These are phyloP conservation scores for Sarcophaga rosellei DNA, from an alignment of 2,888 invertebrate genomes.

Conservation along the genomic window DNA sequence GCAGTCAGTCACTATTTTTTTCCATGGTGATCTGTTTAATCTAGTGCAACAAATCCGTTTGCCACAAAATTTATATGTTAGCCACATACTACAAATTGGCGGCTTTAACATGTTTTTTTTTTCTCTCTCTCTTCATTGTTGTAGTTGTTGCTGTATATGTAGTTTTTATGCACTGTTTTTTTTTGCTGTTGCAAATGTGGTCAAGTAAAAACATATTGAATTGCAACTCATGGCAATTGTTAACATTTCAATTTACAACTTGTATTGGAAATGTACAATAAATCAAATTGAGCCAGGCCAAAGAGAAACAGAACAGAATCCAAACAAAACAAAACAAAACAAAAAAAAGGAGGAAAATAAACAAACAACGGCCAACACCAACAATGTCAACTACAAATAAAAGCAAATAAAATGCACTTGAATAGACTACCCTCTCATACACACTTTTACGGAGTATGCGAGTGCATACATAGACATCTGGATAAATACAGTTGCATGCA, in stretches of 20 bases:
- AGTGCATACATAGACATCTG: constrained; percentile 11
- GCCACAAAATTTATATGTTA: constrained; percentile 64
- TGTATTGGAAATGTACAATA: constrained; percentile 65
- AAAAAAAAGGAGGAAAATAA: neutral
- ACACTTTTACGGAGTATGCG: neutral
- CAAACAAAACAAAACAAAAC: constrained; percentile 11
- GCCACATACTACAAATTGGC: constrained; percentile 67
- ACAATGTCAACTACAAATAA: constrained; percentile 44
- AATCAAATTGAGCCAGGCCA: constrained; percentile 54
- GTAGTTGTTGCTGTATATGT: neutral
- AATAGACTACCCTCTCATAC: neutral
- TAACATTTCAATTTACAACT: constrained; percentile 69
- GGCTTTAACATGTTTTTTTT: constrained; percentile 54
- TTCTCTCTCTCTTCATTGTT: neutral
- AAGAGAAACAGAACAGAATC: constrained; percentile 25
- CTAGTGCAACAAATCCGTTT: constrained; percentile 68
- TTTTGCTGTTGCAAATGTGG: constrained; percentile 36
- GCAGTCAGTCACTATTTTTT: constrained; percentile 21
- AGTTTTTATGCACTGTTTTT: constrained; percentile 12
- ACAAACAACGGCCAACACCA: neutral
- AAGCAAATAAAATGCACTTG: constrained; percentile 39
- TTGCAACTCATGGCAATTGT: constrained; percentile 60
- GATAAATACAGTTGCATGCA: constrained; percentile 29
- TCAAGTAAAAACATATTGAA: constrained; percentile 57
- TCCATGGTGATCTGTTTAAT: constrained; percentile 64